Evolutionary conservation across 1,140 invertebrate genomes (phyloP), one percentile per base, ranked within the genome.

Genomic region (Pararge aegeria): DNA sequence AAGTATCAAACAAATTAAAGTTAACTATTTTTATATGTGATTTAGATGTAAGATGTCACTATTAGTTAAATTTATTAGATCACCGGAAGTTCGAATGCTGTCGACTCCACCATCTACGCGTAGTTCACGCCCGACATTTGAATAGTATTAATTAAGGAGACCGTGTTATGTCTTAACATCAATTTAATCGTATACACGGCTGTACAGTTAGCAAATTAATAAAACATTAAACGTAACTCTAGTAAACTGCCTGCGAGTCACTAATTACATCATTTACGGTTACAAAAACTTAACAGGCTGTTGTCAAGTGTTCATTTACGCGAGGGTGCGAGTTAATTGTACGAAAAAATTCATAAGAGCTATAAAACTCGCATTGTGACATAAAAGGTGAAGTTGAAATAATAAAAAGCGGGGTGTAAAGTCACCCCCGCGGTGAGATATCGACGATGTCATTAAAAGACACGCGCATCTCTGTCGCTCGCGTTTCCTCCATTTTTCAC

Each of bases 341-440:
- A 79, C 80, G 76, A 82, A 77, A 75, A 78, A 82, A 78, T 75
- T 80, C 73, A 76, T 79, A 80, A 78, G 78, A 72, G 79, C 73
- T 70, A 80, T 87, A 85, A 87, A 87, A 83, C 71, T 78, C 68
- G 73, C 75, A 80, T 86, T 83, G 73, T 78, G 74, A 78, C 71
- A 80, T 80, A 78, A 83, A 83, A 80, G 79, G 76, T 83, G 72
- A 79, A 77, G 75, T 80, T 75, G 73, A 70, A 85, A 87, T 81
- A 77, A 76, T 81, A 78, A 81, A 83, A 81, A 73, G 64, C 52
- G 68, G 74, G 78, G 69, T 77, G 72, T 70, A 58, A 74, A 70
- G 51, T 64, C 59, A 53, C 68, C 59, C 74, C 68, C 73, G 55
- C 56, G 52, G 55, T 38, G 68, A 69, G 66, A 70, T 71, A 73